phyloP scores from a whole-genome alignment of 2,797 vertebrate genomes.

The Brachyrhaphis roseni region DNA sequence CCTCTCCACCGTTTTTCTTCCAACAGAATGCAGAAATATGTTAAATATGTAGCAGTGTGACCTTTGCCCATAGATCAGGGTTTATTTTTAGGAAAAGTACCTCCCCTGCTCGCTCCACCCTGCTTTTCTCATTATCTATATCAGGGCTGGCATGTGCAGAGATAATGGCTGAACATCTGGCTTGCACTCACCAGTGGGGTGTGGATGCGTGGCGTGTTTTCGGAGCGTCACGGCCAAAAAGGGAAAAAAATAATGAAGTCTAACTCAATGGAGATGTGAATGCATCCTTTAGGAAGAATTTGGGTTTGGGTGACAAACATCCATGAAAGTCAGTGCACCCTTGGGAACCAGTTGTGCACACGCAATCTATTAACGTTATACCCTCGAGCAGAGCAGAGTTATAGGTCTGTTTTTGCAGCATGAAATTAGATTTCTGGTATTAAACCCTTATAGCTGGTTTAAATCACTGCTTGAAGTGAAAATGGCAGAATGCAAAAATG shows the following conservation, averaged over 20 bases:
- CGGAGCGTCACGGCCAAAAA: background rate
- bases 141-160: slow-evolving; percentile 19
- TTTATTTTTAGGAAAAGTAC: slow-evolving; percentile 70
- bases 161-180: slow-evolving; percentile 30
- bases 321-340: slow-evolving; percentile 35
- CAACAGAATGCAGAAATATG: slow-evolving; percentile 72
- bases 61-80: slow-evolving; percentile 55
- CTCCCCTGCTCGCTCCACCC: slow-evolving; percentile 42
- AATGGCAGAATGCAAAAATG: slow-evolving; percentile 7
- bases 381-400: slow-evolving; percentile 24
- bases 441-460: slow-evolving; percentile 38
- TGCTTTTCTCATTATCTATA: slow-evolving; percentile 50
- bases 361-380: slow-evolving; percentile 8
- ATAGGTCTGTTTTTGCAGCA: slow-evolving; percentile 30
- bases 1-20: slow-evolving; percentile 34
- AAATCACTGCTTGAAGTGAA: slow-evolving; percentile 34
- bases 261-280: background rate
- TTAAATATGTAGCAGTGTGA: slow-evolving; percentile 72
- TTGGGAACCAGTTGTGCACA: slow-evolving; percentile 6
- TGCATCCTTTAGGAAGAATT: background rate
- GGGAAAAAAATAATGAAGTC: background rate
- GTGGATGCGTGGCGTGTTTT: slow-evolving; percentile 6
- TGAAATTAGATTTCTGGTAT: slow-evolving; percentile 55
- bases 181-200: slow-evolving; percentile 9
- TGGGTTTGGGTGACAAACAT: slow-evolving; percentile 16